These are phyloP conservation scores for Ridgeia piscesae DNA, from an alignment of 1,140 invertebrate genomes.

Conservation along the genomic window DNA sequence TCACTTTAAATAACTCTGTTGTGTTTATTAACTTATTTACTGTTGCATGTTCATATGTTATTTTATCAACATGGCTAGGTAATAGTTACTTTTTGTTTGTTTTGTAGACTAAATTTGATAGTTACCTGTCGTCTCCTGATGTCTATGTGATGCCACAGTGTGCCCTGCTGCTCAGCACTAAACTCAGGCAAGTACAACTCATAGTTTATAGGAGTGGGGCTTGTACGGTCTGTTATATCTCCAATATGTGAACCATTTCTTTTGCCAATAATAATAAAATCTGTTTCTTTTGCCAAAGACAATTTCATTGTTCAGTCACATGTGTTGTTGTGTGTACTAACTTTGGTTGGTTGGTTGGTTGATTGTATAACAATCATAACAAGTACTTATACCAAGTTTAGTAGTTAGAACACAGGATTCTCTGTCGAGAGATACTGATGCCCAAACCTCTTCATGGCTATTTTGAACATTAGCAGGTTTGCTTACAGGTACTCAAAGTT, in stretches of 20 bases:
- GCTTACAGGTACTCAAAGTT: no score
- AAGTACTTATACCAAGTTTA: background rate
- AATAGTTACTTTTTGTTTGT: slow-evolving; percentile 26
- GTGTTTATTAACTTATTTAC: background rate
- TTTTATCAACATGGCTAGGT: background rate
- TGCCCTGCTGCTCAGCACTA: slow-evolving; percentile 76
- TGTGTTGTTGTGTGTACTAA: background rate
- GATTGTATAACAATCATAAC: background rate
- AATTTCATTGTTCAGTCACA: background rate
- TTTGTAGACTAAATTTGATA: slow-evolving; percentile 74
- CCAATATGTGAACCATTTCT: no score
- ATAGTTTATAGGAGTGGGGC: background rate
- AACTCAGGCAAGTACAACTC: slow-evolving; percentile 55
- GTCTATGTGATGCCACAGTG: slow-evolving; percentile 81
- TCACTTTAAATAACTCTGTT: no score
- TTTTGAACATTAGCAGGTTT: no score
- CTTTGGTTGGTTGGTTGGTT: background rate
- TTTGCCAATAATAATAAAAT: background rate
- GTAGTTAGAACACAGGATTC: no score
- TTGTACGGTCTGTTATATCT: no score
- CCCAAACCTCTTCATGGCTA: no score
- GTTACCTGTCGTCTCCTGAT: slow-evolving; percentile 77
- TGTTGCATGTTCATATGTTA: background rate
- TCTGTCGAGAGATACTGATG: no score
- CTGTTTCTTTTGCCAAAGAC: background rate